Evolutionary conservation across 2,113 vertebrate species (phyloP).

Genomic region (Pionites leucogaster): DNA sequence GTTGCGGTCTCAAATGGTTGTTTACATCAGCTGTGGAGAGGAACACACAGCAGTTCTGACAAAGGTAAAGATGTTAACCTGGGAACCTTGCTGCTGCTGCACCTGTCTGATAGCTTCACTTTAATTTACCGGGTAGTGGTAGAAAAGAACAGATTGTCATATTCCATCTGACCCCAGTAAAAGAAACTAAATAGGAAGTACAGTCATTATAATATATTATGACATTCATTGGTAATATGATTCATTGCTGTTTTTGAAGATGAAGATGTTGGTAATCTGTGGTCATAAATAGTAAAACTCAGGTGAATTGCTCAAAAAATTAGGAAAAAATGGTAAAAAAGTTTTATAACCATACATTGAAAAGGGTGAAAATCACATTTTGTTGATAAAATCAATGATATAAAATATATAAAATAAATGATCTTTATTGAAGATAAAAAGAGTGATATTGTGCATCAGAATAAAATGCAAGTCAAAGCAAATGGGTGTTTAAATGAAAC

Average conservation of each 20-base stretch:
- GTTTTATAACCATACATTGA: not conserved
- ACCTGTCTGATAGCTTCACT: not conserved
- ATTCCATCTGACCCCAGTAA: not conserved
- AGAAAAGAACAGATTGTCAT: not conserved
- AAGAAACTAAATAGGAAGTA: not conserved
- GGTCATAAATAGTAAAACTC: not conserved
- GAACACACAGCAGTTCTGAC: slow-evolving; percentile 93
- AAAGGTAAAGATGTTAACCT: slow-evolving; percentile 80
- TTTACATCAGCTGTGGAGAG: slow-evolving; percentile 94
- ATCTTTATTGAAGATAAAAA: not conserved
- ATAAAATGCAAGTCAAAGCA: not conserved
- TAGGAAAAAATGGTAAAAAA: not conserved
- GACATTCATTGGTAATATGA: not conserved
- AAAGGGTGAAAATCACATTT: not conserved
- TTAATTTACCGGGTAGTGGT: not conserved
- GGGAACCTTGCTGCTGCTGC: not conserved
- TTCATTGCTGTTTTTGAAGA: not conserved
- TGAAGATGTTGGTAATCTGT: not conserved
- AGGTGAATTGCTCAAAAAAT: not conserved
- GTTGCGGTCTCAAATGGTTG: slow-evolving; percentile 91
- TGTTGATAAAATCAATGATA: not conserved
- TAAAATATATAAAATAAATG: too few relatives aligned
- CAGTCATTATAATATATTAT: not conserved
- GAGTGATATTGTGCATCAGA: not conserved
- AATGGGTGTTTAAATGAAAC: not conserved